Conservation (phyloP, 64 coral and sea anemone species). For the Stylophora pistillata region DNA sequence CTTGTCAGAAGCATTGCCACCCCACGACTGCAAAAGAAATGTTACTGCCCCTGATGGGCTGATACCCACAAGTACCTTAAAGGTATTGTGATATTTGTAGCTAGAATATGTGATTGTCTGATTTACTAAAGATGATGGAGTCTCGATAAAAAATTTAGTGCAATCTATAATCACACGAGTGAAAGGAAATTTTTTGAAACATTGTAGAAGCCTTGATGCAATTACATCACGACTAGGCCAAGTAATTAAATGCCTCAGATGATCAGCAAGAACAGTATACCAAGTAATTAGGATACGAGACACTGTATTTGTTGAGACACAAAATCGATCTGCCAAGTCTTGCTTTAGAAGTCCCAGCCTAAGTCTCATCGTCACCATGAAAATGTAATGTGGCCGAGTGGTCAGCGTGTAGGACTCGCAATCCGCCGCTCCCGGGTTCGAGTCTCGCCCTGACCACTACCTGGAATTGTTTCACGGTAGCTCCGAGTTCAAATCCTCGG, state of each 20-base stretch:
- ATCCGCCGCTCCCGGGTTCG: no score
- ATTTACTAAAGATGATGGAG: conserved; percentile 45
- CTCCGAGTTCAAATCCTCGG: no score
- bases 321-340: conserved; percentile 56
- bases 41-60: conserved; percentile 40
- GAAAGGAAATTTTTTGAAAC: conserved; percentile 23
- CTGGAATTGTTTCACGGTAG: no score
- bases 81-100: conserved; percentile 44
- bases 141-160: conserved; percentile 22
- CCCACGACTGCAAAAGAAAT: conserved; percentile 45
- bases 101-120: conserved; percentile 36
- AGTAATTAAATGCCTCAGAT: conserved; percentile 48
- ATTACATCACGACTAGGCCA: conserved; percentile 42
- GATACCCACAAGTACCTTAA: conserved; percentile 50
- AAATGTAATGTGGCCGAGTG: no score
- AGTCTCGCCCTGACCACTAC: no score
- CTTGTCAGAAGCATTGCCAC: conserved; percentile 49
- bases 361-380: conserved; percentile 60
- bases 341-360: conserved; percentile 50
- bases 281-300: conserved; percentile 47
- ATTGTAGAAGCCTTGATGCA: not conserved
- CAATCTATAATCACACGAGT: conserved; percentile 15
- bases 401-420: no score
- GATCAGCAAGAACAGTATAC: conserved; percentile 48
- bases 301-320: conserved; percentile 63